A percentile compares a stretch with the other conserved stretches of the same genome.
phyloP scores from a whole-genome alignment of 2,888 invertebrate genomes.

The Pachliopta kotzebuea region DNA sequence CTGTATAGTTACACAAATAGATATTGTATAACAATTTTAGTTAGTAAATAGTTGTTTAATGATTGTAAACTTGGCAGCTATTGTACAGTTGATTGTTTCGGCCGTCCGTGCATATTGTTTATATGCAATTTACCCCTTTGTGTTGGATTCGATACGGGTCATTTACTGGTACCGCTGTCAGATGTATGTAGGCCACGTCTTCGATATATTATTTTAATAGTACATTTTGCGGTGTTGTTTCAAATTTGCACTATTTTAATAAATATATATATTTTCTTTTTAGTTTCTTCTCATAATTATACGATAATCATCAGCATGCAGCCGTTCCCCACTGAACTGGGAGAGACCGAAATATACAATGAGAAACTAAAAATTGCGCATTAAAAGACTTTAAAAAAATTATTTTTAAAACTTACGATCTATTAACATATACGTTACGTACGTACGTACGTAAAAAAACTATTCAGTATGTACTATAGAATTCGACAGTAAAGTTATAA shows the following conservation, averaged over 20 bases:
- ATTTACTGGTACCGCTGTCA: constrained; percentile 14
- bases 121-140: constrained; percentile 29
- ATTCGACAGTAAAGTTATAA: too few species aligned
- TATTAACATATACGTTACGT: too few species aligned
- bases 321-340: too few species aligned
- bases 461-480: too few species aligned
- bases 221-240: constrained; percentile 15
- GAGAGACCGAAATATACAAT: too few species aligned
- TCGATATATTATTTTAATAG: constrained; percentile 24
- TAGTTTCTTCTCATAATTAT: too few species aligned
- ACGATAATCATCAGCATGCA: too few species aligned
- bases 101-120: constrained; percentile 25
- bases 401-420: too few species aligned
- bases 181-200: constrained; percentile 21
- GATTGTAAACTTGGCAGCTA: constrained; percentile 29
- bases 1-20: not conserved
- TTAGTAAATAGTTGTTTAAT: constrained; percentile 30
- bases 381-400: too few species aligned
- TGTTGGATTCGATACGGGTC: constrained; percentile 29
- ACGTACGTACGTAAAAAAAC: too few species aligned
- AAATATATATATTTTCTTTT: not conserved
- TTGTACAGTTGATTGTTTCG: constrained; percentile 22
- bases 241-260: not conserved
- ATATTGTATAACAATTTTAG: constrained; percentile 23
- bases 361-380: too few species aligned